phyloP scores from a whole-genome alignment of 2,797 vertebrate genomes.

The Coracias cyanogaster region DNA sequence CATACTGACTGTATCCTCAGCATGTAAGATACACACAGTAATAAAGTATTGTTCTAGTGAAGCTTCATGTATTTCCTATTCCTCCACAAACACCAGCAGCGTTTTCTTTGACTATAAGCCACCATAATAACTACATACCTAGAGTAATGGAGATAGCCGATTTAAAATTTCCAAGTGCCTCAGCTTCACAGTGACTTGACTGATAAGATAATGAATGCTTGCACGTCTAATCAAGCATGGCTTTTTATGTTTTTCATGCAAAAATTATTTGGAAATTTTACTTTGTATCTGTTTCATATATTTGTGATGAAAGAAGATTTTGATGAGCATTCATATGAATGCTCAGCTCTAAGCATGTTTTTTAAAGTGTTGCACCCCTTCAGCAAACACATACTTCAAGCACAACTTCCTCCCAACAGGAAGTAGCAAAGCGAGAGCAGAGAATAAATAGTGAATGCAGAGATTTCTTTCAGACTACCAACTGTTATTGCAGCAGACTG shows the following conservation, averaged over 20 bases:
- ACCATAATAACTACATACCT: background rate
- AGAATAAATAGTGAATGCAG: background rate
- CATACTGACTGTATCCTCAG: background rate
- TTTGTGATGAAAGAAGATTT: background rate
- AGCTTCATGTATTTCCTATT: background rate
- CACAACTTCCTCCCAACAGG: background rate
- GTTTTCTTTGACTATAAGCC: background rate
- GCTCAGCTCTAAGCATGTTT: background rate
- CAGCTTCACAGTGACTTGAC: background rate
- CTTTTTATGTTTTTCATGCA: background rate
- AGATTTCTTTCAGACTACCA: background rate
- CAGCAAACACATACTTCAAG: background rate
- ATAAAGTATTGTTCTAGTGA: background rate
- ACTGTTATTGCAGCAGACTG: background rate
- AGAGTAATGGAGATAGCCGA: accelerated
- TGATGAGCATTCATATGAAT: background rate
- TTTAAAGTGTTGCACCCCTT: background rate
- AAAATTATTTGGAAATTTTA: background rate
- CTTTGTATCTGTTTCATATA: background rate
- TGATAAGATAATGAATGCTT: background rate
- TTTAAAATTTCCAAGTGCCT: background rate
- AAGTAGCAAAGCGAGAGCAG: background rate
- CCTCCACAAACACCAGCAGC: background rate
- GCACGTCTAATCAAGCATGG: background rate
- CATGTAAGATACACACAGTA: background rate